These are phyloP conservation scores for Drosophila biarmipes DNA, from an alignment of 1,140 invertebrate species.

Conservation along the genomic window DNA sequence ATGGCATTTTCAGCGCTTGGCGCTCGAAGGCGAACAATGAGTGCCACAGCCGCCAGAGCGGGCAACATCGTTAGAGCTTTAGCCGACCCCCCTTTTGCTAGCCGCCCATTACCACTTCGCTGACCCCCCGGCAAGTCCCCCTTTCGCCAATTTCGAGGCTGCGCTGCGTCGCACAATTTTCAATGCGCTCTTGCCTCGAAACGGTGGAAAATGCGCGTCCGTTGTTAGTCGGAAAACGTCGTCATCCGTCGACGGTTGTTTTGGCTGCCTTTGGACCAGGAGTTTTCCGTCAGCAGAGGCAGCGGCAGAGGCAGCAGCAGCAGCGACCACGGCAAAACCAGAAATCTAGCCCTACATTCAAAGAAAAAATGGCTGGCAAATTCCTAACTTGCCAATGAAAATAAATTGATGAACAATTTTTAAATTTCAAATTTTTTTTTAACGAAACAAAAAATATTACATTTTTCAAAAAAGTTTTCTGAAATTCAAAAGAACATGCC, in stretches of 20 bases:
- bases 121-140: background rate
- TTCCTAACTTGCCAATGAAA: background rate
- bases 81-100: slow-evolving; percentile 30
- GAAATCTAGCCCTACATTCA: slow-evolving; percentile 31
- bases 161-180: slow-evolving; percentile 79
- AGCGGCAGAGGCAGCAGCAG: slow-evolving; percentile 4
- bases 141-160: slow-evolving; percentile 54
- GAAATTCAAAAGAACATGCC: background rate
- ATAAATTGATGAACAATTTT: background rate
- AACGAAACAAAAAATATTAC: background rate
- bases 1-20: slow-evolving; percentile 64
- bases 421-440: background rate
- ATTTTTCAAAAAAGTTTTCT: background rate
- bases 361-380: background rate
- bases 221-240: slow-evolving; percentile 83
- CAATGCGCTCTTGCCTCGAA: slow-evolving; percentile 81
- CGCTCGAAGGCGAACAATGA: slow-evolving; percentile 72
- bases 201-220: slow-evolving; percentile 82
- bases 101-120: slow-evolving; percentile 26
- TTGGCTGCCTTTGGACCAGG: slow-evolving; percentile 66
- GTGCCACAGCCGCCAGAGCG: slow-evolving; percentile 61
- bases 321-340: slow-evolving; percentile 21
- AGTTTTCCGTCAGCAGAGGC: slow-evolving; percentile 43
- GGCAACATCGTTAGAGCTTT: slow-evolving; percentile 78
- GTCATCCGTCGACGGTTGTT: slow-evolving; percentile 82